A percentile compares a stretch with the other conserved stretches of the same genome.
Evolutionary conservation across 2,113 vertebrate genomes (phyloP).

Genomic region (Choloepus hoffmanni): DNA sequence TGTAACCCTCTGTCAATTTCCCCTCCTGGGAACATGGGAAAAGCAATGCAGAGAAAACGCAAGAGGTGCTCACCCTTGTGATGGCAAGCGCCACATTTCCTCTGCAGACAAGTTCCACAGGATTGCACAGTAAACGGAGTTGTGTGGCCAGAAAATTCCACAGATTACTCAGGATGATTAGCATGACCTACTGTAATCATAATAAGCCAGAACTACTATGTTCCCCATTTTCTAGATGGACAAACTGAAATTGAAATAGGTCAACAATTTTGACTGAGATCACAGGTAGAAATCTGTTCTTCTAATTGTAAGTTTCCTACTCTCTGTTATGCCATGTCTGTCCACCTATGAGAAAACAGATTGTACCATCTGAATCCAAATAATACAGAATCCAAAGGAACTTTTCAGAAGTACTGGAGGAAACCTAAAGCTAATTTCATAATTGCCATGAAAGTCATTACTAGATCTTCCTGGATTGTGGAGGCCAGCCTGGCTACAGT

Average conservation of each 20-base stretch:
- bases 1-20: too few relatives aligned
- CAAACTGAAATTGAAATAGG: not conserved
- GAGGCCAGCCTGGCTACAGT: not conserved
- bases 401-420: not conserved
- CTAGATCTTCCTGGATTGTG: not conserved
- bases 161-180: not conserved
- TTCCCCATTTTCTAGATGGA: not conserved
- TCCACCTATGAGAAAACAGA: not conserved
- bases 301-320: not conserved
- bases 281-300: not conserved
- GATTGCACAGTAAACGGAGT: not conserved
- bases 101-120: not conserved
- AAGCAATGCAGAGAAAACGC: not conserved
- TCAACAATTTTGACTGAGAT: not conserved
- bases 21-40: not conserved
- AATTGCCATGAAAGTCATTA: not conserved
- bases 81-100: not conserved
- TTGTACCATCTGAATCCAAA: not conserved
- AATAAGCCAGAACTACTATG: not conserved
- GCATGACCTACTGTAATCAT: not conserved
- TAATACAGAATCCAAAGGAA: not conserved
- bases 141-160: not conserved
- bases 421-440: not conserved
- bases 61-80: not conserved
- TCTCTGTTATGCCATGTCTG: not conserved